Evolutionary conservation across 1,140 invertebrate genomes (phyloP), one percentile per base, ranked within the genome.

Genomic region (Atta texana): DNA sequence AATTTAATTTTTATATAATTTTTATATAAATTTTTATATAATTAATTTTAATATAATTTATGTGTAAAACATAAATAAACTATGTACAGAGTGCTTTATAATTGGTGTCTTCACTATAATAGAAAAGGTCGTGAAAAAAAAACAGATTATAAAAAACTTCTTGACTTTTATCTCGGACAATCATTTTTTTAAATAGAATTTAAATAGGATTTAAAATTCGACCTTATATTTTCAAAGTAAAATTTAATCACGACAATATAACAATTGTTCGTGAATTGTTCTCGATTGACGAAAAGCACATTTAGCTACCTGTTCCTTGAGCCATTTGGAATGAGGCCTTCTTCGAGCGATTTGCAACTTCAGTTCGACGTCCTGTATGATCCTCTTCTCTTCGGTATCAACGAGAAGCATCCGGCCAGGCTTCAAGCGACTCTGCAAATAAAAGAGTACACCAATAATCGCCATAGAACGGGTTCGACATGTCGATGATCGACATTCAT

Each of bases 321-420:
- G 96, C 98, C 99, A 99, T 75, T 97, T 95, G 4, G 97, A 97
- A 93, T 99, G 98, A 16, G 99, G 98, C 71, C 99, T 96, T 88
- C 97, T 97, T 88, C 96, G 96, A 14, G 99, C 97, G 90, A 99
- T 99, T 55, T 97, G 94, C 84, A 97, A 93, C 95, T 99, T 99
- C 24, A 99, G 95, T 91, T 99, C 98, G 77, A 99, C 98, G 94
- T 99, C 99, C 93, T 98, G 97, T 89, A 99, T 99, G 88, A 99
- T 98, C 85, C 96, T 96, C 95, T 99, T 98, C 92, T 98, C 97
- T 90, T 97, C 95, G 0, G 99, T 99, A 94, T 99, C 99, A 84
- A 99, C 98, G 82, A 99, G 95, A 92, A 99, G 96, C 99, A 99
- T 99, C 89, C 99, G 97, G 3, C 99, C 99, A 2, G 99, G 99